phyloP scores from a whole-genome alignment of 2,113 vertebrate genomes.

The Catharus minimus region DNA sequence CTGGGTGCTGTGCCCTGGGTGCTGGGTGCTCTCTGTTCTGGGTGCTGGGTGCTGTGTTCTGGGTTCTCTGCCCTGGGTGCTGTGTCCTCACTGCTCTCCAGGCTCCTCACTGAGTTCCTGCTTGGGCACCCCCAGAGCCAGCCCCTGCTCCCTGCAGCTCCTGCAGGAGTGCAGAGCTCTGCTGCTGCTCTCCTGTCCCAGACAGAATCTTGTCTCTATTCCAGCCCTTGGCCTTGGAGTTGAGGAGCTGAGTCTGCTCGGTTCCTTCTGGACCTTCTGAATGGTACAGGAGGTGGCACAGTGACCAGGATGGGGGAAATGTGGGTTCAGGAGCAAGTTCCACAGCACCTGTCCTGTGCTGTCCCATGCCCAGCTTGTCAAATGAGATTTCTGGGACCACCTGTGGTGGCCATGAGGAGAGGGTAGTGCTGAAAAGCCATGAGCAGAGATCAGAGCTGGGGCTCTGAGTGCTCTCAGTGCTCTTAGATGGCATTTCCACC shows the following conservation, averaged over 20 bases:
- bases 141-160: background rate
- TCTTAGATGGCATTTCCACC: background rate
- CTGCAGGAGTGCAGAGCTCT: background rate
- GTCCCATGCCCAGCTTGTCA: background rate
- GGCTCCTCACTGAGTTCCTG: background rate
- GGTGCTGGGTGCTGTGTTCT: too few relatives aligned
- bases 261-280: too few relatives aligned
- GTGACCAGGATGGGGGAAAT: background rate
- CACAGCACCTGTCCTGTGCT: background rate
- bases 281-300: fast-evolving
- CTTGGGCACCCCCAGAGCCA: background rate
- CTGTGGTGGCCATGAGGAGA: background rate
- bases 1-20: too few relatives aligned
- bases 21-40: too few relatives aligned
- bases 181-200: background rate
- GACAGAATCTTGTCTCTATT: fast-evolving
- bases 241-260: background rate
- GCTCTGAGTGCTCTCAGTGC: background rate
- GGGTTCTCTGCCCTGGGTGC: too few relatives aligned
- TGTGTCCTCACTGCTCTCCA: background rate
- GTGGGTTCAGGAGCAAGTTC: background rate
- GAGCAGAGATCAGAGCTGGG: fast-evolving
- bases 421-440: fast-evolving
- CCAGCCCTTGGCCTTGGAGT: background rate
- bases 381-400: background rate